phyloP scores from a whole-genome alignment of 1,140 invertebrate genomes.

The Melipona quadrifasciata region DNA sequence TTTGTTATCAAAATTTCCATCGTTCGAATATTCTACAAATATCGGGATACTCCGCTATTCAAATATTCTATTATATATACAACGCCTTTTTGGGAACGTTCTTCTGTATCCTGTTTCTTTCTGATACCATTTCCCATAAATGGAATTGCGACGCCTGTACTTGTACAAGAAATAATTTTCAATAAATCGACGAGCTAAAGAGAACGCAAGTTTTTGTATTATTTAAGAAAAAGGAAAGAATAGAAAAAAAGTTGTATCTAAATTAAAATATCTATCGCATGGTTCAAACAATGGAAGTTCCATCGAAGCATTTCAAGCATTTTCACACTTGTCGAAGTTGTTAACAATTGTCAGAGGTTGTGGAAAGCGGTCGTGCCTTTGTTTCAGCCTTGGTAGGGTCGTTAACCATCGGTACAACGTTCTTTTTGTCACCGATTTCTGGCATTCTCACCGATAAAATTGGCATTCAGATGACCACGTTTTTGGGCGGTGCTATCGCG shows the following conservation, averaged over 20 bases:
- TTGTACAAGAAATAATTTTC: neutral
- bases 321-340: neutral
- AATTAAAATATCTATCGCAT: neutral
- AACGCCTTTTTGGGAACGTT: neutral
- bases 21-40: neutral
- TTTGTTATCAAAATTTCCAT: conserved; percentile 18
- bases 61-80: conserved; percentile 21
- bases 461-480: conserved; percentile 91
- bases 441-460: conserved; percentile 93
- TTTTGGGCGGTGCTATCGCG: conserved; percentile 91
- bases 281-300: neutral
- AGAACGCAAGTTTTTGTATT: neutral
- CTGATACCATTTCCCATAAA: neutral
- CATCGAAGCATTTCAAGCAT: neutral
- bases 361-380: conserved; percentile 27
- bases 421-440: conserved; percentile 93
- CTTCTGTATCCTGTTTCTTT: neutral
- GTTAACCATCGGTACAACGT: conserved; percentile 93
- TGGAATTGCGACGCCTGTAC: neutral
- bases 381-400: conserved; percentile 93
- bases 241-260: neutral
- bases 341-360: conserved; percentile 15
- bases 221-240: neutral
- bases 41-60: neutral
- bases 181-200: neutral